Base-by-base conservation (phyloP, 2,888 invertebrate genomes). In the Macaria liturata region DNA sequence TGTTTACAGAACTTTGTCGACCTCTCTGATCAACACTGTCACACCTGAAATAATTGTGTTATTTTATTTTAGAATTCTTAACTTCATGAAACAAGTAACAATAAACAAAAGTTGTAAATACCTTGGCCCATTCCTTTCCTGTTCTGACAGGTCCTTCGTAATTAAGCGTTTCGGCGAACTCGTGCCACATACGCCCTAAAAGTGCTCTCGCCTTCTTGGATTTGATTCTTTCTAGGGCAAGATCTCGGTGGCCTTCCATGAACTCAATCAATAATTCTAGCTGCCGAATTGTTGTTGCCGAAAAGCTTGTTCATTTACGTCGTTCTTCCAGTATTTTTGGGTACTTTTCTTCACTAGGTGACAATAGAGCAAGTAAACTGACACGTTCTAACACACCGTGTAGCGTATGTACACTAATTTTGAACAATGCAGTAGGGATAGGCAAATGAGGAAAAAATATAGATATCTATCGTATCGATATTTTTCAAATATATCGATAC, bases 171-270 rank as follows among this genome's bases (percentile, higher is more conserved):
- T 53, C 40, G 9, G 53, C 46, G 31, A 39, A 40, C 9, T 53
- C n/a, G 3, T 4, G 43, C 54, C 61, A 61, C 5, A 61, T 43
- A 9, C 54, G 46, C 3, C 9, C 30, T 5, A 57, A 8, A 8
- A 54, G 0, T n/a, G 40, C 54, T 6, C 57, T 48, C 7, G 57
- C 61, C 42, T 57, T 57, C 32, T 55, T 57, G 0, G 61, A 61
- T n/a, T 46, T 20, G 5, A 52, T 51, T 8, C 57, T 46, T 9
- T 57, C 61, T 0, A 61, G 52, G 9, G 61, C 57, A 3, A 61
- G 45, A 4, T 57, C 57, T 39, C 32, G 20, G 3, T 61, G 51
- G 1, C 20, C 39, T 30, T 57, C 51, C 7, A 61, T 4, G 51
- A 54, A 57, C 8, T 61, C 42, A 2, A 61, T 30, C 20, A 61